Conservation (phyloP, 2,888 invertebrate genomes). For the Patella ulyssiponensis region DNA sequence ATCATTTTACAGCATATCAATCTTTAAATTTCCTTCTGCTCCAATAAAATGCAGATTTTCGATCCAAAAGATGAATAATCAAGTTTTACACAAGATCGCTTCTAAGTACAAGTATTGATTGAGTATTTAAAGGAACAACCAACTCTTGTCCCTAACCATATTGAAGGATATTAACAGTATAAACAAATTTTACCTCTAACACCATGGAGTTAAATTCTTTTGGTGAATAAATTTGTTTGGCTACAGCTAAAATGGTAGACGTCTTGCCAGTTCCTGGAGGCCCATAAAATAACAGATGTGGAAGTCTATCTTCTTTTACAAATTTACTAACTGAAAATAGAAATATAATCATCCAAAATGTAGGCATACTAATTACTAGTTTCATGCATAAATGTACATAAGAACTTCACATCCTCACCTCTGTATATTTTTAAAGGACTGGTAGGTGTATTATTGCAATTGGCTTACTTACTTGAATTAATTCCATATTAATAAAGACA, state of each 20-base stretch:
- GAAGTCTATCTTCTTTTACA: conserved; percentile 91
- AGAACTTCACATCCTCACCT: neutral
- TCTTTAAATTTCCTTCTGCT: too few species aligned
- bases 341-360: neutral
- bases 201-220: conserved; percentile 95
- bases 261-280: conserved; percentile 98
- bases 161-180: too few species aligned
- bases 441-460: neutral
- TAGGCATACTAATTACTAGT: neutral
- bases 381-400: neutral
- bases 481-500: too few species aligned
- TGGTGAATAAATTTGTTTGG: conserved; percentile 89
- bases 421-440: neutral
- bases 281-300: conserved; percentile 96
- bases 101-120: too few species aligned
- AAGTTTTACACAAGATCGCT: too few species aligned
- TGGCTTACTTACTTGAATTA: neutral
- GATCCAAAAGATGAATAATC: too few species aligned
- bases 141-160: too few species aligned
- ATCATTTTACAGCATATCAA: too few species aligned
- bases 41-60: too few species aligned
- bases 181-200: conserved; percentile 71
- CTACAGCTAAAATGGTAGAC: conserved; percentile 96
- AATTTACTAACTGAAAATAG: conserved; percentile 74
- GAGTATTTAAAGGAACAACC: too few species aligned